Percentiles rank a stretch among this genome's conserved stretches.
These are phyloP conservation scores for Hoplodrina blanda DNA, from an alignment of 2,888 invertebrate genomes.

Conservation along the genomic window DNA sequence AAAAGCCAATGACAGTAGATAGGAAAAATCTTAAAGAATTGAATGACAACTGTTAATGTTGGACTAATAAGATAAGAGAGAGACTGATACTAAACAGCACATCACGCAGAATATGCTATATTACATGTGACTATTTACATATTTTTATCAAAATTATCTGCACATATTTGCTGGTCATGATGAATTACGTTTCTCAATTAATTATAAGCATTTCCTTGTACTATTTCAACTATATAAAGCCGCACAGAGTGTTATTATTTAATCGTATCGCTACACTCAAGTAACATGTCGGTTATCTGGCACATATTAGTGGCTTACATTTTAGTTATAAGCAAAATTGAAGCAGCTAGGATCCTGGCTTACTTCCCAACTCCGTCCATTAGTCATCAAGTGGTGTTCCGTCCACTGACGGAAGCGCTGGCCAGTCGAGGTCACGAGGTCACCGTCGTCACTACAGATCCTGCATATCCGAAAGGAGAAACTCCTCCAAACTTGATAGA, in stretches of 20 bases:
- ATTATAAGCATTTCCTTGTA: too few relatives aligned
- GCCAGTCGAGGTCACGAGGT: slow-evolving; percentile 83
- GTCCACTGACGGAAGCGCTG: slow-evolving; percentile 78
- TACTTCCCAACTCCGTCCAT: slow-evolving; percentile 79
- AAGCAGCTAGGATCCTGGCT: slow-evolving; percentile 63
- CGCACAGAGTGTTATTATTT: background rate
- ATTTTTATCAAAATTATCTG: too few relatives aligned
- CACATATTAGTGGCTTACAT: background rate
- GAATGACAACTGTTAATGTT: too few relatives aligned
- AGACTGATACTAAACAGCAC: too few relatives aligned
- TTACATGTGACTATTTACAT: too few relatives aligned
- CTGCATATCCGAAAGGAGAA: slow-evolving; percentile 70
- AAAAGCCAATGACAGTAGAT: too few relatives aligned
- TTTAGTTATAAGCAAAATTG: slow-evolving; percentile 14
- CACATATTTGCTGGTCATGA: too few relatives aligned
- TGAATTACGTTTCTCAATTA: too few relatives aligned
- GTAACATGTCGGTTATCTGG: slow-evolving; percentile 9
- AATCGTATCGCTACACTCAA: background rate
- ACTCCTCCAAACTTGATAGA: slow-evolving; percentile 78
- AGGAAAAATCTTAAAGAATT: too few relatives aligned
- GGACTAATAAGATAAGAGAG: too few relatives aligned
- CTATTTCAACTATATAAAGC: too few relatives aligned
- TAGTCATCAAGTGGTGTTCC: slow-evolving; percentile 84
- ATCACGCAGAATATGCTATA: too few relatives aligned
- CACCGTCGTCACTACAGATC: slow-evolving; percentile 80